These are phyloP conservation scores for Neodon shergylaensis DNA, from an alignment of 2,113 vertebrate genomes.

Conservation along the genomic window DNA sequence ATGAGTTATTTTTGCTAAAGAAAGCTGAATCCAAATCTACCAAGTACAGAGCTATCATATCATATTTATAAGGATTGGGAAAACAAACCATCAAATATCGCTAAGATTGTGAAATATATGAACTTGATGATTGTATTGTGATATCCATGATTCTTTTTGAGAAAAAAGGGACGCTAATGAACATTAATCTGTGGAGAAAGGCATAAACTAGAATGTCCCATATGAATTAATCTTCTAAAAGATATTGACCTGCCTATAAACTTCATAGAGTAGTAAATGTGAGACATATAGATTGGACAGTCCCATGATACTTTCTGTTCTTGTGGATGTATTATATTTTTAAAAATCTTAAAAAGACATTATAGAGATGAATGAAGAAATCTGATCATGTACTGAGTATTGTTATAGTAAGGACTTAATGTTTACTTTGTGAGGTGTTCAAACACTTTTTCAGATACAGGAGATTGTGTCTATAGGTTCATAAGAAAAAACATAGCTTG, in stretches of 20 bases:
- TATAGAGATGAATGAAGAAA: background rate
- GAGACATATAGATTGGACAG: background rate
- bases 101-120: background rate
- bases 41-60: background rate
- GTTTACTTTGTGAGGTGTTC: background rate
- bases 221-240: background rate
- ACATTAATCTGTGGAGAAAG: background rate
- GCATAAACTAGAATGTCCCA: background rate
- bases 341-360: background rate
- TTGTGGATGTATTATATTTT: background rate
- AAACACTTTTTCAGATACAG: background rate
- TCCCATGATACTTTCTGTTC: background rate
- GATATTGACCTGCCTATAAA: background rate
- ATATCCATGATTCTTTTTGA: background rate
- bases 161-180: background rate
- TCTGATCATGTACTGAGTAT: background rate
- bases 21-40: background rate
- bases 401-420: background rate
- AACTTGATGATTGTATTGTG: background rate
- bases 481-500: background rate
- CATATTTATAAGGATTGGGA: background rate
- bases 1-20: background rate
- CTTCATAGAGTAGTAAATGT: background rate
- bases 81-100: background rate
- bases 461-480: background rate